Percentiles rank a stretch among this genome's conserved stretches.
These are phyloP conservation scores for Scaptomyza hsui DNA, from an alignment of 1,140 invertebrate species.

Conservation along the genomic window DNA sequence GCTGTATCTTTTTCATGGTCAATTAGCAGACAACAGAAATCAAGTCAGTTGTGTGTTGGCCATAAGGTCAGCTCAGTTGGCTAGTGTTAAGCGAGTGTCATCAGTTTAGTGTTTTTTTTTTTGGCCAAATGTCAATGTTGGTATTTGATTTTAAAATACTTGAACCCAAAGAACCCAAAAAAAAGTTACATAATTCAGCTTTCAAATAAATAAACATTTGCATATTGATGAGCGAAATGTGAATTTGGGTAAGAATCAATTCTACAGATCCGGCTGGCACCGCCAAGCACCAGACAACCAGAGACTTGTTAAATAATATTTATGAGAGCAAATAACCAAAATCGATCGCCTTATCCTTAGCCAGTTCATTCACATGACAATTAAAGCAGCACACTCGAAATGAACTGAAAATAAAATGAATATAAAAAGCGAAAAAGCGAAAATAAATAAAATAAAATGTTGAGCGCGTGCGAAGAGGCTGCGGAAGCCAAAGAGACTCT, in stretches of 20 bases:
- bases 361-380: conserved; percentile 77
- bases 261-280: conserved; percentile 74
- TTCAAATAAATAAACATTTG: conserved; percentile 51
- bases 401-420: conserved; percentile 17
- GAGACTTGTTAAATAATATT: conserved; percentile 30
- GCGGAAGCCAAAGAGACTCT: conserved; percentile 57
- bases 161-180: conserved; percentile 50
- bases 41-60: conserved; percentile 32
- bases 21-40: conserved; percentile 77
- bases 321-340: conserved; percentile 28
- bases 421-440: conserved; percentile 3
- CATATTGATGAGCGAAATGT: conserved; percentile 76
- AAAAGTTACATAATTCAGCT: conserved; percentile 67
- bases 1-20: conserved; percentile 62
- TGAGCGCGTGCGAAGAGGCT: conserved; percentile 55
- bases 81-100: conserved; percentile 19
- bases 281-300: conserved; percentile 65
- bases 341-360: conserved; percentile 54
- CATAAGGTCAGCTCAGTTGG: conserved; percentile 35
- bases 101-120: conserved; percentile 22
- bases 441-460: conserved; percentile 14
- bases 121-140: conserved; percentile 44
- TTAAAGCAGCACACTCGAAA: conserved; percentile 30
- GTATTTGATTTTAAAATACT: conserved; percentile 23
- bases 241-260: conserved; percentile 58